These are phyloP conservation scores for Parasteatoda tepidariorum DNA, from an alignment of 1,140 invertebrate species.

Conservation along the genomic window DNA sequence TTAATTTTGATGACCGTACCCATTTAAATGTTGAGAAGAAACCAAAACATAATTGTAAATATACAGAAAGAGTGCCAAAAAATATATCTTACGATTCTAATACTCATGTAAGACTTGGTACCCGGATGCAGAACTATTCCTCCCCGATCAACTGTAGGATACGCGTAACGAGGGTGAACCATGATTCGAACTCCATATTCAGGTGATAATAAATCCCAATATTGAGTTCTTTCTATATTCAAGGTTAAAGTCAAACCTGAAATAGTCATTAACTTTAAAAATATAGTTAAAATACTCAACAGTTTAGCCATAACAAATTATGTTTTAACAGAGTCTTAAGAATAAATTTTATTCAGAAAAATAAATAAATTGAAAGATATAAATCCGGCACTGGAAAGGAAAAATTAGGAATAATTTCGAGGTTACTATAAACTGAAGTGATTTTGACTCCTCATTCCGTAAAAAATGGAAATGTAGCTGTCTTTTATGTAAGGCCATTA, in stretches of 20 bases:
- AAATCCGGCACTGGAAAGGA: neutral
- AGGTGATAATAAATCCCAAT: constrained; percentile 61
- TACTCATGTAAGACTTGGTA: constrained; percentile 61
- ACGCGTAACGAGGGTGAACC: constrained; percentile 55
- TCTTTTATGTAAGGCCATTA: too few species aligned
- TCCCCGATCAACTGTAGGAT: constrained; percentile 57
- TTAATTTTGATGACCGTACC: too few species aligned
- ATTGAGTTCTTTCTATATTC: constrained; percentile 62
- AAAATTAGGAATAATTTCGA: too few species aligned
- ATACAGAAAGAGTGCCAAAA: too few species aligned
- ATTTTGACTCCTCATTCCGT: too few species aligned
- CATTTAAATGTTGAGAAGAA: too few species aligned
- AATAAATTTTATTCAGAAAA: too few species aligned
- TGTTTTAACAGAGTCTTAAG: neutral
- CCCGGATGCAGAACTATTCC: constrained; percentile 61
- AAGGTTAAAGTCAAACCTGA: constrained; percentile 61
- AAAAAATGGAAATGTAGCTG: too few species aligned
- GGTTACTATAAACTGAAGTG: too few species aligned
- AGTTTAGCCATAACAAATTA: too few species aligned
- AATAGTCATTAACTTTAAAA: neutral
- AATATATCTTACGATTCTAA: constrained; percentile 62
- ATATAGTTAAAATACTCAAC: neutral
- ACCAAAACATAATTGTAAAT: too few species aligned
- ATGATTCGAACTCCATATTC: constrained; percentile 61
- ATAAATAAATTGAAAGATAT: neutral